phyloP scores from a whole-genome alignment of 1,140 invertebrate genomes.

The Elymnias hypermnestra region DNA sequence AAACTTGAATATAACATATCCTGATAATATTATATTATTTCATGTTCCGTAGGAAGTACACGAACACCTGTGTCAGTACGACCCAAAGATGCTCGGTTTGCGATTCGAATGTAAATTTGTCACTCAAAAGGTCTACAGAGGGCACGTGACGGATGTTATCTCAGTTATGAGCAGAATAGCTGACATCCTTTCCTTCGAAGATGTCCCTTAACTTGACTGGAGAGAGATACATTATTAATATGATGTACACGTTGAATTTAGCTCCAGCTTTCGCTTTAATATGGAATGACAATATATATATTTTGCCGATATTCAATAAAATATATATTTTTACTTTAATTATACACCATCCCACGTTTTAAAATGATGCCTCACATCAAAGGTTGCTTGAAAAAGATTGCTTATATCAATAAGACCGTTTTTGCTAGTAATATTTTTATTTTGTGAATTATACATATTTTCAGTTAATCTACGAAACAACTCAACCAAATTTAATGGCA shows the following conservation, averaged over 20 bases:
- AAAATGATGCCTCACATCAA: too few relatives aligned
- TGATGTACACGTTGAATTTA: neutral
- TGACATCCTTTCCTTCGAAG: neutral
- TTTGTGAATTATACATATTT: too few relatives aligned
- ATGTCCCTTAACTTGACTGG: neutral
- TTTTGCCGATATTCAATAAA: too few relatives aligned
- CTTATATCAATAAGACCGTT: too few relatives aligned
- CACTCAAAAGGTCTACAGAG: conserved; percentile 3
- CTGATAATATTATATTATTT: neutral
- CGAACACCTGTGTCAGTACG: neutral
- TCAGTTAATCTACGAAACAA: too few relatives aligned
- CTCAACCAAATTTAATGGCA: too few relatives aligned
- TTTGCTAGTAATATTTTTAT: too few relatives aligned
- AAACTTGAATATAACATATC: neutral
- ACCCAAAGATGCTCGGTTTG: conserved; percentile 1
- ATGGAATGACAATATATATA: too few relatives aligned
- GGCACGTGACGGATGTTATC: conserved; percentile 2
- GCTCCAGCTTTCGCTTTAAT: too few relatives aligned
- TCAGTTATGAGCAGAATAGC: neutral
- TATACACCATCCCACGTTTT: too few relatives aligned
- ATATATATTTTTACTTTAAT: too few relatives aligned
- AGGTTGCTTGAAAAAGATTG: too few relatives aligned
- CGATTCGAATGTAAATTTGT: conserved; percentile 4
- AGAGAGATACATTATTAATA: conserved; percentile 3
- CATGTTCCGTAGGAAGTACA: neutral